Evolutionary conservation across 2,888 invertebrate genomes (phyloP).

Genomic region (Plagiodera versicolora): DNA sequence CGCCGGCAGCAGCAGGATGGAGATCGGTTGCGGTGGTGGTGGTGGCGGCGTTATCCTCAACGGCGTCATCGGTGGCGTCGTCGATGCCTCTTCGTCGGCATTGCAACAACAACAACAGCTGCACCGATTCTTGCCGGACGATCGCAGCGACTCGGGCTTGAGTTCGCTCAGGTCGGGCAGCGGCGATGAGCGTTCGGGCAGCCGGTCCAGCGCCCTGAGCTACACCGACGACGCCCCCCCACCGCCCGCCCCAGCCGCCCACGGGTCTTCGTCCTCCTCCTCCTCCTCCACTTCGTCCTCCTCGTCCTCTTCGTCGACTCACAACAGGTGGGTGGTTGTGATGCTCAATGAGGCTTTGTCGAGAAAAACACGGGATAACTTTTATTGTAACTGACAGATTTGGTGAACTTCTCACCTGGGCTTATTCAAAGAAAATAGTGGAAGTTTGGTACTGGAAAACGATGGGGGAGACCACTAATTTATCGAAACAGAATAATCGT

Average conservation of each 20-base stretch:
- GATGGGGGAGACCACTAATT: too few species aligned
- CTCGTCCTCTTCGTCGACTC: slow-evolving; percentile 31
- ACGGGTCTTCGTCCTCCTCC: background rate
- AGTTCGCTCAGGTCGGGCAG: slow-evolving; percentile 73
- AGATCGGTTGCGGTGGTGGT: slow-evolving; percentile 39
- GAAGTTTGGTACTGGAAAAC: too few species aligned
- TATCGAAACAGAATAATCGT: too few species aligned
- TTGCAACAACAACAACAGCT: background rate
- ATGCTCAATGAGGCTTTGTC: too few species aligned
- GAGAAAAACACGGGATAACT: too few species aligned
- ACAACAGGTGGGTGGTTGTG: slow-evolving; percentile 18
- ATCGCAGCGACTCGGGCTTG: slow-evolving; percentile 62
- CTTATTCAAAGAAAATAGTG: too few species aligned
- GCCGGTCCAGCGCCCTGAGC: slow-evolving; percentile 74
- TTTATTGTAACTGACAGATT: too few species aligned
- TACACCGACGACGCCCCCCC: slow-evolving; percentile 63
- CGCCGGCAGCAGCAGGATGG: slow-evolving; percentile 52
- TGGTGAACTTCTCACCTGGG: too few species aligned
- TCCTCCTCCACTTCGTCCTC: slow-evolving; percentile 48
- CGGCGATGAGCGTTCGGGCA: slow-evolving; percentile 76
- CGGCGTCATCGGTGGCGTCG: slow-evolving; percentile 36
- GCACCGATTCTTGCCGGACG: slow-evolving; percentile 38
- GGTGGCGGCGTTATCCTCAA: slow-evolving; percentile 13
- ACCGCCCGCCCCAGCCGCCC: slow-evolving; percentile 12
- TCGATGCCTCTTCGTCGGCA: slow-evolving; percentile 37